Conservation (phyloP, 2,888 invertebrate genomes). For the Mesorhabditis sp. region DNA sequence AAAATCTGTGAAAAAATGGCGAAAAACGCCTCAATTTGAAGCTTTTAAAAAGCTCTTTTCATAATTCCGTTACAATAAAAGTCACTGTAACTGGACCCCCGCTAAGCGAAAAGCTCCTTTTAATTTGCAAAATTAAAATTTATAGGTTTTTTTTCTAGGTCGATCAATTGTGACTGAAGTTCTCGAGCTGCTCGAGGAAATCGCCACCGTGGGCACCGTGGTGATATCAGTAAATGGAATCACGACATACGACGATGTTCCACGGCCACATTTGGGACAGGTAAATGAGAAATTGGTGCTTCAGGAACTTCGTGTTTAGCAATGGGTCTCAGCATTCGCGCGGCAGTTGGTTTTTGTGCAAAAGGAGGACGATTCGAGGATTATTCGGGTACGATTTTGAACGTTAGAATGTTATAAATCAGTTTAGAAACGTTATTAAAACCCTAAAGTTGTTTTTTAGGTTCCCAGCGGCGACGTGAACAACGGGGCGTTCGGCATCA, state of each 20-base stretch:
- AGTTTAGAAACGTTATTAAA: background rate
- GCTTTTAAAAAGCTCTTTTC: too few species aligned
- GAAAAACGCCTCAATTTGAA: too few species aligned
- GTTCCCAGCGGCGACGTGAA: background rate
- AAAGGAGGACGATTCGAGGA: background rate
- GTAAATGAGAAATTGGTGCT: background rate
- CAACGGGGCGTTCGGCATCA: background rate
- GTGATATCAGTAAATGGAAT: conserved; percentile 1
- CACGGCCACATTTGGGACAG: background rate
- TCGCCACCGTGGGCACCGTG: background rate
- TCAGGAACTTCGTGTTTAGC: background rate
- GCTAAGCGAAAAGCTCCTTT: too few species aligned
- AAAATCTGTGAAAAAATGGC: too few species aligned
- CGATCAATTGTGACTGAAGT: background rate
- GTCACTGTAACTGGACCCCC: too few species aligned
- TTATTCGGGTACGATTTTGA: background rate
- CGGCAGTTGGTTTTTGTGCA: background rate
- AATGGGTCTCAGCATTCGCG: background rate
- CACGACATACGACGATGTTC: background rate
- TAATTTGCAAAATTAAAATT: too few species aligned
- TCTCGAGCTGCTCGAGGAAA: background rate
- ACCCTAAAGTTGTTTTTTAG: background rate
- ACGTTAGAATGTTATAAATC: background rate
- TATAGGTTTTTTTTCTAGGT: background rate
- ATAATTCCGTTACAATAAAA: too few species aligned